Evolutionary conservation across 2,888 invertebrate genomes (phyloP).

Genomic region (Bunonema sp.): DNA sequence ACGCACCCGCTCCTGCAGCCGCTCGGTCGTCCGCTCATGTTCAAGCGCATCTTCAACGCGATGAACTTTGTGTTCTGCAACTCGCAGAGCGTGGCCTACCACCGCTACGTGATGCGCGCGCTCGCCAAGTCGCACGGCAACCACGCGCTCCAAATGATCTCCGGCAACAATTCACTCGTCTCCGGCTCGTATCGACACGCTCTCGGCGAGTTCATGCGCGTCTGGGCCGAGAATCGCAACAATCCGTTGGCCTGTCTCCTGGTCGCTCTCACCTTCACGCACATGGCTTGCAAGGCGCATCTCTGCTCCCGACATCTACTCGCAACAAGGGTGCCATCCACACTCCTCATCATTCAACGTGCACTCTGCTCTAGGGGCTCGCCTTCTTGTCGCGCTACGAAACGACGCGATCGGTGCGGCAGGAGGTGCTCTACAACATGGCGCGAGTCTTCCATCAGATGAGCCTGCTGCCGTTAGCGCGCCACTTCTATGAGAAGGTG

Average conservation of each 20-base stretch:
- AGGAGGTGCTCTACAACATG: slow-evolving; percentile 30
- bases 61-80: slow-evolving; percentile 40
- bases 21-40: slow-evolving; percentile 8
- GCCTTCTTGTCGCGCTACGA: slow-evolving; percentile 32
- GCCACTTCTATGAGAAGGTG: slow-evolving; percentile 31
- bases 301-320: slow-evolving; percentile 32
- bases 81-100: slow-evolving; percentile 30
- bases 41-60: slow-evolving; percentile 23
- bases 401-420: slow-evolving; percentile 14
- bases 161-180: slow-evolving; percentile 38
- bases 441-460: slow-evolving; percentile 39
- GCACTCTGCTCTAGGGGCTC: slow-evolving; percentile 16
- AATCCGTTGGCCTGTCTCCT: slow-evolving; percentile 29
- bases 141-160: slow-evolving; percentile 31
- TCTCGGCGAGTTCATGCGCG: slow-evolving; percentile 27
- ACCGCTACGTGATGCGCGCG: slow-evolving; percentile 35
- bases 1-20: not conserved
- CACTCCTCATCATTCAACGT: not conserved
- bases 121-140: slow-evolving; percentile 26
- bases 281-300: slow-evolving; percentile 41
- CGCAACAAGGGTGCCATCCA: slow-evolving; percentile 14
- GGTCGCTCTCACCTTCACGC: slow-evolving; percentile 34
- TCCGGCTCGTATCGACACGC: slow-evolving; percentile 40
- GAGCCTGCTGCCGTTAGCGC: slow-evolving; percentile 25
- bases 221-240: slow-evolving; percentile 20